phyloP scores from a whole-genome alignment of 23 tunicate genomes.

The Styela clava region DNA sequence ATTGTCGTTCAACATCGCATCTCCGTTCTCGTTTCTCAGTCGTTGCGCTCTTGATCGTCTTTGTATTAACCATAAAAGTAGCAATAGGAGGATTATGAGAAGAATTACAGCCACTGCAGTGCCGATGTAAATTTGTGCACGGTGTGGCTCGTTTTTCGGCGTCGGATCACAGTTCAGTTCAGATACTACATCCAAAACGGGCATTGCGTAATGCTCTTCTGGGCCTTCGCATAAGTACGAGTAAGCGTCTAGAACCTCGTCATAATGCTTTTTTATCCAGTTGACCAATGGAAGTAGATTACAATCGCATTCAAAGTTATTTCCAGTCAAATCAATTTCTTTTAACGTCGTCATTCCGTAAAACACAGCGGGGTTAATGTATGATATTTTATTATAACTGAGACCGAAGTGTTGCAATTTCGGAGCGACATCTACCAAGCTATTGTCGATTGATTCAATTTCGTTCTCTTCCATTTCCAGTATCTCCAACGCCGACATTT shows the following conservation, averaged over 20 bases:
- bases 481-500: conserved; percentile 20
- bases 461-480: conserved; percentile 12
- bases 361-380: conserved; percentile 12
- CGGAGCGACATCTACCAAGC: conserved; percentile 6
- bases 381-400: conserved; percentile 27
- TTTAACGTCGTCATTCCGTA: conserved; percentile 2
- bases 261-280: conserved; percentile 21
- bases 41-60: neutral
- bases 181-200: conserved; percentile 9
- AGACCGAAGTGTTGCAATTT: conserved; percentile 29
- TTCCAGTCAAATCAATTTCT: conserved; percentile 32
- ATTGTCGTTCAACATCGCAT: neutral
- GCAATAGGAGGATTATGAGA: neutral
- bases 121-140: neutral
- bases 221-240: conserved; percentile 36
- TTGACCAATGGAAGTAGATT: conserved; percentile 16
- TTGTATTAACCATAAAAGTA: neutral
- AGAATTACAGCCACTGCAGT: neutral
- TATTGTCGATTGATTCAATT: neutral
- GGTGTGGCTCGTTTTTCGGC: neutral
- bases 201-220: neutral
- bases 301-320: conserved; percentile 45
- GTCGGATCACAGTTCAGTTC: conserved; percentile 14
- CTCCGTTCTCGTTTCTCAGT: neutral
- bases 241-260: conserved; percentile 10